phyloP scores from a whole-genome alignment of 1,140 invertebrate genomes.

The Stegodyphus mimosarum region DNA sequence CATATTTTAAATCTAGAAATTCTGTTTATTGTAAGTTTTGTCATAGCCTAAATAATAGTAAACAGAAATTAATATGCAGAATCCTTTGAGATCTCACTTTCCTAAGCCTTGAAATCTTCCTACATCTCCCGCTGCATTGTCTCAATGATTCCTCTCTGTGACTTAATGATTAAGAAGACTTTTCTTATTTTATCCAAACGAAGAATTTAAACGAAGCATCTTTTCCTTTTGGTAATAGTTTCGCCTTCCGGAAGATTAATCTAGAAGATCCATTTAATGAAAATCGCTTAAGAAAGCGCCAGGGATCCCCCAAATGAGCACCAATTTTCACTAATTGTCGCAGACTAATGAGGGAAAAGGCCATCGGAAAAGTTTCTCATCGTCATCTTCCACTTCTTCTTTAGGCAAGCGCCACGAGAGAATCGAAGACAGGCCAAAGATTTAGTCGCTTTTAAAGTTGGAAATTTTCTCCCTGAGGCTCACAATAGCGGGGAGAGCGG shows the following conservation, averaged over 20 bases:
- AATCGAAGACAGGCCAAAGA: constrained; percentile 7
- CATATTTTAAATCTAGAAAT: no score
- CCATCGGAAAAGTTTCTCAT: not conserved
- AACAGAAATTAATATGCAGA: no score
- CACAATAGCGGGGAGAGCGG: no score
- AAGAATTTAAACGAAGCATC: not conserved
- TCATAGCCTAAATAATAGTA: no score
- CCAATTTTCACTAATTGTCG: constrained; percentile 45
- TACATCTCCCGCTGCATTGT: no score
- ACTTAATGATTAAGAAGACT: not conserved
- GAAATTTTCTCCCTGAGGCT: no score
- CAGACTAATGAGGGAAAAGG: constrained; percentile 19
- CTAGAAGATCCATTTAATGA: constrained; percentile 19
- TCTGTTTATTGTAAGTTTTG: no score
- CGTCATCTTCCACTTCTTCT: constrained; percentile 28
- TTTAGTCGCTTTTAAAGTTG: no score
- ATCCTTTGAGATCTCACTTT: no score
- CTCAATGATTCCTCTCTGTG: no score
- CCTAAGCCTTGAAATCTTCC: no score
- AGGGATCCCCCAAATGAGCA: constrained; percentile 33
- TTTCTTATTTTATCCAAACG: constrained; percentile 28
- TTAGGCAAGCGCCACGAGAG: constrained; percentile 6
- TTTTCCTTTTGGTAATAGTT: constrained; percentile 4
- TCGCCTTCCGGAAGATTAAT: constrained; percentile 8
- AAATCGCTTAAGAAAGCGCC: constrained; percentile 46